Percentiles rank a stretch among this genome's conserved stretches.
Conservation (phyloP, 2,113 vertebrate species). For the Sula dactylatra region DNA sequence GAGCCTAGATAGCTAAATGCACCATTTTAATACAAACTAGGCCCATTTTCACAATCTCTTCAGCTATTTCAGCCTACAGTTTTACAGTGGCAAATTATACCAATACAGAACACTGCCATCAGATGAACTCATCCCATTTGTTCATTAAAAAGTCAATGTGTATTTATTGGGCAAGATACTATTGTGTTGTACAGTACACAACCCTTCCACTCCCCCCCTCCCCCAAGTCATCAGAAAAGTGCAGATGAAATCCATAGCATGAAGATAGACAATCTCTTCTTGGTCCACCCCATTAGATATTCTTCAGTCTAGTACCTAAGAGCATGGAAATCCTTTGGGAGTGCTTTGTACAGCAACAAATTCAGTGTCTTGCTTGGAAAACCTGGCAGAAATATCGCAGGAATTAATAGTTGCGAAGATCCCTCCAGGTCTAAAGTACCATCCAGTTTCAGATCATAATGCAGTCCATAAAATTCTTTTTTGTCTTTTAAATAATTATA, state of each 20-base stretch:
- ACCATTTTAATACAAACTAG: constrained; percentile 51
- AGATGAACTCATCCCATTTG: not conserved
- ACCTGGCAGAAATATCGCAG: not conserved
- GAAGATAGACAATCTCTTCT: constrained; percentile 24
- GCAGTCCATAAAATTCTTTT: not conserved
- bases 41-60: not conserved
- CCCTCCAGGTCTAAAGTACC: not conserved
- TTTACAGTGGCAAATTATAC: not conserved
- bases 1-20: not conserved
- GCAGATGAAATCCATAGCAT: constrained; percentile 44
- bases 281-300: constrained; percentile 1
- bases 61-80: not conserved
- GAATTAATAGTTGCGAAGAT: not conserved
- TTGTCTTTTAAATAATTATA: not conserved
- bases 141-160: not conserved
- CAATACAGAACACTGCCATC: not conserved
- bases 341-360: not conserved
- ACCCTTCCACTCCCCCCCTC: not conserved
- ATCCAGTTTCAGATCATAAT: constrained; percentile 1
- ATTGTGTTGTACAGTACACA: not conserved
- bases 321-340: not conserved
- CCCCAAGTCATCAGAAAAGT: constrained; percentile 18
- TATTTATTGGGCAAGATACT: not conserved
- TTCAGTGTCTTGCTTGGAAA: not conserved
- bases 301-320: constrained; percentile 16